A percentile compares a stretch with the other conserved stretches of the same genome.
Evolutionary conservation across 2,113 vertebrate species (phyloP).

Genomic region (Psephotus haematonotus): DNA sequence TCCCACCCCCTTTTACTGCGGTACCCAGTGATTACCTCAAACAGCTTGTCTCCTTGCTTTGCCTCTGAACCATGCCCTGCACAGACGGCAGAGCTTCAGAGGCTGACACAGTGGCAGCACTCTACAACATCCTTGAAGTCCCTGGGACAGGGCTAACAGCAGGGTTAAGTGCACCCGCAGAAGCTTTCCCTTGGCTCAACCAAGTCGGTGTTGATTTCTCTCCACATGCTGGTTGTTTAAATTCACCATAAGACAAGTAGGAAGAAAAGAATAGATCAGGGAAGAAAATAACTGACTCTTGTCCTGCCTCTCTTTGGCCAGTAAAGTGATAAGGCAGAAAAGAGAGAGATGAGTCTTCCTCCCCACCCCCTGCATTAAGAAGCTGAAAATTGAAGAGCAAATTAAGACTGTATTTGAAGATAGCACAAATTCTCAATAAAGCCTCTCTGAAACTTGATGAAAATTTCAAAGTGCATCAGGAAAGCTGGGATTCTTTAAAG

Average conservation of each 20-base stretch:
- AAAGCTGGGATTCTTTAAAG: slow-evolving; percentile 12
- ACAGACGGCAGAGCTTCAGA: not conserved
- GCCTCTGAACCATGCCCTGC: not conserved
- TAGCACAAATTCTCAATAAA: slow-evolving; percentile 49
- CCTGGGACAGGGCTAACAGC: not conserved
- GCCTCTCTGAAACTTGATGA: slow-evolving; percentile 41
- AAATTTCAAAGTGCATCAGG: slow-evolving; percentile 13
- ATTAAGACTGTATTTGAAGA: slow-evolving; percentile 47
- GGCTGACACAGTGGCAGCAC: not conserved
- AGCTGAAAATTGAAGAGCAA: slow-evolving; percentile 10
- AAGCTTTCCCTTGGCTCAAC: not conserved
- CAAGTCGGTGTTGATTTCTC: not conserved
- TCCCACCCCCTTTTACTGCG: not conserved
- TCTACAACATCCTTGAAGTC: not conserved
- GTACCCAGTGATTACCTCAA: not conserved
- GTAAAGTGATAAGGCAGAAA: slow-evolving; percentile 19
- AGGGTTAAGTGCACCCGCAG: not conserved
- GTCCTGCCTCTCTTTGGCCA: slow-evolving; percentile 8
- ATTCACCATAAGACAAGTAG: not conserved
- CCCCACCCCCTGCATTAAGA: not conserved
- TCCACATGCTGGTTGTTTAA: not conserved
- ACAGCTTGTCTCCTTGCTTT: not conserved
- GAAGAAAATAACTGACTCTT: not conserved
- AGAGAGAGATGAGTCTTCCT: not conserved
- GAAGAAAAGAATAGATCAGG: not conserved